These are phyloP conservation scores for Macrostomum cliftonense DNA, from an alignment of 2,888 invertebrate species.

Conservation along the genomic window DNA sequence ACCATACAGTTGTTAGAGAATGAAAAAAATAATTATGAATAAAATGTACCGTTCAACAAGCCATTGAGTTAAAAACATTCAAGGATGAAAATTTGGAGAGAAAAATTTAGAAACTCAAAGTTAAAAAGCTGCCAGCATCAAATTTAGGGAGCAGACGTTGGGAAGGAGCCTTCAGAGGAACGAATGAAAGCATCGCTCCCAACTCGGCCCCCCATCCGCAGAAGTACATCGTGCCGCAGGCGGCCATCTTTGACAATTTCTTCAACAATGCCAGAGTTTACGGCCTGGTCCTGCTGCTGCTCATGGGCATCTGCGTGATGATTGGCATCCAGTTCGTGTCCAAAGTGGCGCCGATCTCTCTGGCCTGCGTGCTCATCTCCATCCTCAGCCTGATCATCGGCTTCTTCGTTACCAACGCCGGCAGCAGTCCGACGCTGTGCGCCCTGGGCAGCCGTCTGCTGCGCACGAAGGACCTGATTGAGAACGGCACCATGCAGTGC, in stretches of 20 bases:
- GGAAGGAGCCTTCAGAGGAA: too few species aligned
- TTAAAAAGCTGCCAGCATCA: constrained; percentile 3
- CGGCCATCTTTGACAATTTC: constrained; percentile 77
- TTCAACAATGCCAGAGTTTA: constrained; percentile 95
- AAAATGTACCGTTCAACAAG: too few species aligned
- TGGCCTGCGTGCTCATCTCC: constrained; percentile 84
- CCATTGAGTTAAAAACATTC: too few species aligned
- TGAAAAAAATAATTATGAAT: too few species aligned
- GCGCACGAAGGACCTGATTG: constrained; percentile 50
- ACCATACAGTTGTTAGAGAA: too few species aligned
- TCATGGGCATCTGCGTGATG: constrained; percentile 79
- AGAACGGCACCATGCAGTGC: constrained; percentile 45
- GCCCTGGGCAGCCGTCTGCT: constrained; percentile 72
- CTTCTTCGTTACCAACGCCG: constrained; percentile 46
- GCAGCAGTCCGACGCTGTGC: constrained; percentile 48
- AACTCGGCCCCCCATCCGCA: constrained; percentile 27
- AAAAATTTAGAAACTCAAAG: too few species aligned
- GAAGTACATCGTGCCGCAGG: constrained; percentile 76
- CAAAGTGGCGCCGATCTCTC: constrained; percentile 86
- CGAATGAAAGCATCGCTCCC: neutral
- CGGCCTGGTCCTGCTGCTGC: constrained; percentile 64
- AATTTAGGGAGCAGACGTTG: too few species aligned
- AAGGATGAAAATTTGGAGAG: too few species aligned
- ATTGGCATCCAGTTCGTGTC: constrained; percentile 95
- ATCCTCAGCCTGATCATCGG: constrained; percentile 87